Evolutionary conservation across 1,140 invertebrate species (phyloP).

Genomic region (Hycleus phaleratus): DNA sequence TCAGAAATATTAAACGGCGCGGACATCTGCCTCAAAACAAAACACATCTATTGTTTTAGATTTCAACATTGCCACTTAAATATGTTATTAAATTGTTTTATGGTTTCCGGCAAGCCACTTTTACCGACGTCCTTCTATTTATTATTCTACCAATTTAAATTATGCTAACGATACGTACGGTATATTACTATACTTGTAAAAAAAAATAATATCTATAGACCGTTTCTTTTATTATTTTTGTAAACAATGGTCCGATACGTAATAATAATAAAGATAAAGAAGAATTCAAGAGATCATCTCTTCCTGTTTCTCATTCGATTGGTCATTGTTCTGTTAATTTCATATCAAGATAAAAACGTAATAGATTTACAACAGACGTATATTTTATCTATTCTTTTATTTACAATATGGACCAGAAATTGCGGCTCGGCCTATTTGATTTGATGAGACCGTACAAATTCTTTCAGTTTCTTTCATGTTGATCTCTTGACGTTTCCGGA

Average conservation of each 20-base stretch:
- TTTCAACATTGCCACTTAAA: slow-evolving; percentile 38
- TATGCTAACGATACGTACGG: slow-evolving; percentile 33
- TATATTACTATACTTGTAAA: slow-evolving; percentile 15
- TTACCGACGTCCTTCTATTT: slow-evolving; percentile 19
- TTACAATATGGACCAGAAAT: slow-evolving; percentile 6
- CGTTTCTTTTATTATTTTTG: too few relatives aligned
- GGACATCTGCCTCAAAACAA: slow-evolving; percentile 33
- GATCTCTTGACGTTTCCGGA: slow-evolving; percentile 6
- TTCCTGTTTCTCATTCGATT: slow-evolving; percentile 26
- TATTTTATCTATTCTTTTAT: background rate
- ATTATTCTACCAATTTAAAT: slow-evolving; percentile 23
- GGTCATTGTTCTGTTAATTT: slow-evolving; percentile 25
- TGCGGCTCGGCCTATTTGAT: slow-evolving; percentile 12
- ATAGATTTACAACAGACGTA: background rate
- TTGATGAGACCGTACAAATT: background rate
- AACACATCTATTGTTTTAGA: slow-evolving; percentile 35
- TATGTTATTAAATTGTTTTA: slow-evolving; percentile 41
- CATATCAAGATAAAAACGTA: slow-evolving; percentile 13
- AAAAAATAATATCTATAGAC: too few relatives aligned
- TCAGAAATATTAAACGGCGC: slow-evolving; percentile 27
- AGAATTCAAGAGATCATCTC: background rate
- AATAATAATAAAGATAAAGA: slow-evolving; percentile 15
- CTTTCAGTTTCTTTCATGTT: background rate
- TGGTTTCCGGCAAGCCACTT: slow-evolving; percentile 31
- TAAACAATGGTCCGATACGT: slow-evolving; percentile 13